Conservation (phyloP, 2,797 vertebrate species). For the Erethizon dorsatum region DNA sequence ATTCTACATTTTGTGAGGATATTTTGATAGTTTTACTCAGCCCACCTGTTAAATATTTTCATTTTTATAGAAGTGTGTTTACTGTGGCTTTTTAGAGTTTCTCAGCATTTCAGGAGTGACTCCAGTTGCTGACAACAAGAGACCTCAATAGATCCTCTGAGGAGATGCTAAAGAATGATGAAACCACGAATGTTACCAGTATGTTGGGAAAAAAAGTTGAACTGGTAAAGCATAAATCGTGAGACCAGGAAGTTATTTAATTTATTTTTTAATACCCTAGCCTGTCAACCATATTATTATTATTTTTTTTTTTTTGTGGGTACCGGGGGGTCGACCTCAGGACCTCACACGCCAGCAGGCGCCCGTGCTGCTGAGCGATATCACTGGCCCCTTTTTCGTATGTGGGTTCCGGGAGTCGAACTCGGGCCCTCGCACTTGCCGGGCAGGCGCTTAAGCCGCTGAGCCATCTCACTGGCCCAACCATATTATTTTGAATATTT, state of each 20-base stretch:
- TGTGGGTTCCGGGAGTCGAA: too few relatives aligned
- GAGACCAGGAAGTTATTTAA: slow-evolving; percentile 68
- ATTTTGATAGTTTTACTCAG: not conserved
- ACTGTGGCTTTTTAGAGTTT: not conserved
- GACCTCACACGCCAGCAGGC: too few relatives aligned
- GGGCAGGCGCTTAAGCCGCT: too few relatives aligned
- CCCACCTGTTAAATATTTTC: slow-evolving; percentile 25
- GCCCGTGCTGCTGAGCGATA: too few relatives aligned
- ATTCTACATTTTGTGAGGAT: not conserved
- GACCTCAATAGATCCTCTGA: not conserved
- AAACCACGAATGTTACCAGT: not conserved
- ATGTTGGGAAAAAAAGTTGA: not conserved
- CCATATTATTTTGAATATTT: slow-evolving; percentile 69
- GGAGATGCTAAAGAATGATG: not conserved
- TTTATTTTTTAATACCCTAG: slow-evolving; percentile 60
- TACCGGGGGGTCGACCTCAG: too few relatives aligned
- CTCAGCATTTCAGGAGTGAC: not conserved
- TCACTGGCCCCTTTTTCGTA: too few relatives aligned
- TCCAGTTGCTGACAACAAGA: not conserved
- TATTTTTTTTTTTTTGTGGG: too few relatives aligned
- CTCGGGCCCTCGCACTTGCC: too few relatives aligned
- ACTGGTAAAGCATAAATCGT: not conserved
- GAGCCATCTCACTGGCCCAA: not conserved
- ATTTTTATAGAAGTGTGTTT: slow-evolving; percentile 19
- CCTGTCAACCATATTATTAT: slow-evolving; percentile 49